Conservation (phyloP, 2,888 invertebrate genomes). For the Liposcelis brunnea region DNA sequence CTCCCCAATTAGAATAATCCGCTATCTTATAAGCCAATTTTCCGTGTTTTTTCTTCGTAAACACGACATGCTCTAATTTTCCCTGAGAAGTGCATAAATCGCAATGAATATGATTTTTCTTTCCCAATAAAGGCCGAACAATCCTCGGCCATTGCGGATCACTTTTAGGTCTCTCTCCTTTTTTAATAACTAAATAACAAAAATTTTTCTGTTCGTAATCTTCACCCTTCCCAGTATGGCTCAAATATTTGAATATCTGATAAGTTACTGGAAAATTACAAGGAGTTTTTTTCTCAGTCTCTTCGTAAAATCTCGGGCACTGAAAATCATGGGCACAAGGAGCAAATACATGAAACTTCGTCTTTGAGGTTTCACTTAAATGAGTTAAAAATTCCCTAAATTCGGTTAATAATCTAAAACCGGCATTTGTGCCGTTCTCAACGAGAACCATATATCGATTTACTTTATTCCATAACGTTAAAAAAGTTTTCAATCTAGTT, state of each 20-base stretch:
- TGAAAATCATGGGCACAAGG: slow-evolving; percentile 70
- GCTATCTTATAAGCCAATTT: slow-evolving; percentile 24
- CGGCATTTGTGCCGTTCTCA: slow-evolving; percentile 68
- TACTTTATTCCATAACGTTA: slow-evolving; percentile 76
- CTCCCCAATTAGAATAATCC: background rate
- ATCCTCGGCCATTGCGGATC: slow-evolving; percentile 61
- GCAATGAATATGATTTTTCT: slow-evolving; percentile 58
- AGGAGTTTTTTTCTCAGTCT: slow-evolving; percentile 35
- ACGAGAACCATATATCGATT: slow-evolving; percentile 63
- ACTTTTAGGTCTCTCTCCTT: slow-evolving; percentile 35
- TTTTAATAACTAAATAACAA: slow-evolving; percentile 66
- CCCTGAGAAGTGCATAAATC: slow-evolving; percentile 59
- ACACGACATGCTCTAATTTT: slow-evolving; percentile 53
- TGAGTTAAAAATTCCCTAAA: slow-evolving; percentile 63
- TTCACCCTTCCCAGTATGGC: slow-evolving; percentile 29
- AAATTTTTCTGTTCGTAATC: slow-evolving; percentile 39
- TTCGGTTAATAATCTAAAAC: slow-evolving; percentile 65
- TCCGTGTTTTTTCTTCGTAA: slow-evolving; percentile 58
- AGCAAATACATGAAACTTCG: slow-evolving; percentile 43
- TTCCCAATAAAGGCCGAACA: slow-evolving; percentile 48
- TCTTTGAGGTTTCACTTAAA: slow-evolving; percentile 19
- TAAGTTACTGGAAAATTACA: slow-evolving; percentile 62
- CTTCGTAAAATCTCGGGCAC: slow-evolving; percentile 53
- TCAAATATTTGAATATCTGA: slow-evolving; percentile 23
- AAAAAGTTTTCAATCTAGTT: slow-evolving; percentile 47